Percentiles rank a stretch among this genome's conserved stretches.
These are phyloP conservation scores for Lophura nycthemera DNA, from an alignment of 2,113 vertebrate genomes.

Conservation along the genomic window DNA sequence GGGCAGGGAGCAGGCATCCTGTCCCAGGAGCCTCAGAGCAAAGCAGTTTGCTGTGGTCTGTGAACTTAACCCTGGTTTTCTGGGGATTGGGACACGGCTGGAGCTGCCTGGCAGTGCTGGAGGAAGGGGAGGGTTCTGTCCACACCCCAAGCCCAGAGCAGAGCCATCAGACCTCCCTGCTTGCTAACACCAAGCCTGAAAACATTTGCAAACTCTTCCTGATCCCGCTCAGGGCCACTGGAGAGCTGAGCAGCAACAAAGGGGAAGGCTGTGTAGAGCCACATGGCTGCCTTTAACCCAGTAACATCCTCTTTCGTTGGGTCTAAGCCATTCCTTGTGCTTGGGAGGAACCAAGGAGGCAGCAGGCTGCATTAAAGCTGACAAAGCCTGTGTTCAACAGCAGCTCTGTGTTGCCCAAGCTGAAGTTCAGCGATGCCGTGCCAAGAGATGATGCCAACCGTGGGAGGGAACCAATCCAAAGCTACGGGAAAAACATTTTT, in stretches of 20 bases:
- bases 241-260: fast-evolving
- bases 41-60: background rate
- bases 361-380: fast-evolving
- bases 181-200: background rate
- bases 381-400: fast-evolving
- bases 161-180: background rate
- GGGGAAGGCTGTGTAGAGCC: background rate
- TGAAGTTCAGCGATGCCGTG: background rate
- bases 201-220: background rate
- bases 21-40: background rate
- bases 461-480: background rate
- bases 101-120: background rate
- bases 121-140: background rate
- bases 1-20: background rate
- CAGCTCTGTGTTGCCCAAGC: background rate
- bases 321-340: fast-evolving
- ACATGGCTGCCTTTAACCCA: fast-evolving
- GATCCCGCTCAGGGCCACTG: fast-evolving
- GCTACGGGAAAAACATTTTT: slow-evolving; percentile 3
- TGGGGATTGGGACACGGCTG: background rate
- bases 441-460: background rate
- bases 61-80: too few species aligned
- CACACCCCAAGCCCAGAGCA: background rate
- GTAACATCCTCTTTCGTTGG: fast-evolving
- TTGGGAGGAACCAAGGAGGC: fast-evolving